Evolutionary conservation across 2,888 invertebrate species (phyloP).

Genomic region (Allolobophora icterica): DNA sequence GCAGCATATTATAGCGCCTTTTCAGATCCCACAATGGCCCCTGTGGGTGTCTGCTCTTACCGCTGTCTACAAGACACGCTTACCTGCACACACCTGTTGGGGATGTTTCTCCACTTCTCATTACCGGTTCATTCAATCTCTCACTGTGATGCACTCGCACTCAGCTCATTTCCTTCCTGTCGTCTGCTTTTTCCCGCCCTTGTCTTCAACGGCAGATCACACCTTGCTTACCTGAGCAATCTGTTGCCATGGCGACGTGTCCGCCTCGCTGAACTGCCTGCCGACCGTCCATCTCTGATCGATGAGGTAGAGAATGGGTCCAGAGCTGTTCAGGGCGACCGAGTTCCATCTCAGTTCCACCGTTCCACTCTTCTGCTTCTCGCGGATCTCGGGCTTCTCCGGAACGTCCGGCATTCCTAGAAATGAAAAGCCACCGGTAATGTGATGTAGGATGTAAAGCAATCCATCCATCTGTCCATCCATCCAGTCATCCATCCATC

Average conservation of each 20-base stretch:
- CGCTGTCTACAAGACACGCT: no score
- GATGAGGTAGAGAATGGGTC: slow-evolving; percentile 30
- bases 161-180: background rate
- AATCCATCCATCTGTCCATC: background rate
- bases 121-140: background rate
- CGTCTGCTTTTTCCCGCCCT: background rate
- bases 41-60: no score
- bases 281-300: background rate
- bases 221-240: slow-evolving; percentile 26
- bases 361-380: slow-evolving; percentile 23
- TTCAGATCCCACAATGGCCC: no score
- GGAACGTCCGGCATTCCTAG: background rate
- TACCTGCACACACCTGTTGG: background rate
- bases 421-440: background rate
- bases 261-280: background rate
- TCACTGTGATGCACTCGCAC: no score
- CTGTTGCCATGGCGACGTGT: slow-evolving; percentile 24
- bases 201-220: background rate
- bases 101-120: background rate
- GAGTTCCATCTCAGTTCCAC: slow-evolving; percentile 28
- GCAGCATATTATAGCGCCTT: no score
- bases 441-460: background rate
- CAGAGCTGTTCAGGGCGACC: slow-evolving; percentile 19
- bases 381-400: background rate
- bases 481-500: no score